Conservation (phyloP, 2,797 vertebrate genomes). For the Crocodylus rhombifer region DNA sequence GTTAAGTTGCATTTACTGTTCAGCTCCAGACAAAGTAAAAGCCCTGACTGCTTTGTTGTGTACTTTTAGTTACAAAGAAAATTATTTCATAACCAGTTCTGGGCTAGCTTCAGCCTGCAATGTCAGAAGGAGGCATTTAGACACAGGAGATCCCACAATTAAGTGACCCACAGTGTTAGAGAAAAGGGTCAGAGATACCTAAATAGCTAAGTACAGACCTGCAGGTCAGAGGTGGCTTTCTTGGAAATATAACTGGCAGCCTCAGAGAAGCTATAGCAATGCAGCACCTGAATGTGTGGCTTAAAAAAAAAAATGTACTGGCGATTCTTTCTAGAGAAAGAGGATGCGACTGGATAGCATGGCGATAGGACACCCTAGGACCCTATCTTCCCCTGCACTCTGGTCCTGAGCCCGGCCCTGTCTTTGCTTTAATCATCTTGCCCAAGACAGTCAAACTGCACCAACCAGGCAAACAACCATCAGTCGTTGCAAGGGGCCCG, state of each 20-base stretch:
- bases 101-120: neutral
- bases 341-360: neutral
- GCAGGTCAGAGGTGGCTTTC: neutral
- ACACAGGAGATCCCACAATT: neutral
- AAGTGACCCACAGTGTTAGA: neutral
- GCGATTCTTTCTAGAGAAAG: neutral
- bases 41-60: neutral
- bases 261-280: neutral
- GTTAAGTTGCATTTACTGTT: slow-evolving; percentile 51
- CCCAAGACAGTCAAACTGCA: slow-evolving; percentile 43
- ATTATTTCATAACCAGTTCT: neutral
- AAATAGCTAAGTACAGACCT: neutral
- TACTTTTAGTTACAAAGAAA: neutral
- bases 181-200: neutral
- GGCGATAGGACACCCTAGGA: neutral
- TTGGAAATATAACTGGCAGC: neutral
- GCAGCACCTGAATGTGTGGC: rapidly evolving
- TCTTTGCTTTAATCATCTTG: slow-evolving; percentile 59
- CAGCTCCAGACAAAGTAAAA: slow-evolving; percentile 4
- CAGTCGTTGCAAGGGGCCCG: slow-evolving; percentile 31
- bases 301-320: neutral
- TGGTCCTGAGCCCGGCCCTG: neutral
- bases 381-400: neutral
- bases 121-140: neutral
- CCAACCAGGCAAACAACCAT: neutral